Evolutionary conservation across 2,888 invertebrate species (phyloP).

Genomic region (Eugnorisma glareosa): DNA sequence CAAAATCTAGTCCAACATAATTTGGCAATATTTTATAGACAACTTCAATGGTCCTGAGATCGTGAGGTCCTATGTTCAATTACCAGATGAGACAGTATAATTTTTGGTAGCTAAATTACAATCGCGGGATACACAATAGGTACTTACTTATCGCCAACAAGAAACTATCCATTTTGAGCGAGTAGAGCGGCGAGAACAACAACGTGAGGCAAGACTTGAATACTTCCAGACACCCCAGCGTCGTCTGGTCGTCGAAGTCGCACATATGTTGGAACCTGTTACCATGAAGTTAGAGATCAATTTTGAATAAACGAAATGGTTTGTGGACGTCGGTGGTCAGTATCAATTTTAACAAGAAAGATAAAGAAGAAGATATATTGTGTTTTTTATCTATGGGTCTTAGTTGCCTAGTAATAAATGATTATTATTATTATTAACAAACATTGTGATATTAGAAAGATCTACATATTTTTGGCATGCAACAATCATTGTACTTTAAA

Average conservation of each 20-base stretch:
- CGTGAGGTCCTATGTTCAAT: neutral
- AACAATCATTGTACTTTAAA: neutral
- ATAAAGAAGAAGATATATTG: no score
- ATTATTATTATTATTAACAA: no score
- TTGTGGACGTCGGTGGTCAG: neutral
- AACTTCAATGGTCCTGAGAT: neutral
- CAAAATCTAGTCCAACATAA: neutral
- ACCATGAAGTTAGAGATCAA: neutral
- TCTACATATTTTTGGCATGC: neutral
- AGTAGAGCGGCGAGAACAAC: slow-evolving; percentile 75
- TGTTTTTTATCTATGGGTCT: no score
- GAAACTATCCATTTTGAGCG: slow-evolving; percentile 77
- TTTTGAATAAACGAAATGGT: neutral
- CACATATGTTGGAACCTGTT: slow-evolving; percentile 88
- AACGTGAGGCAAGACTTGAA: slow-evolving; percentile 86
- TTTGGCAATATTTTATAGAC: neutral
- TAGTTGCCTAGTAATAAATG: no score
- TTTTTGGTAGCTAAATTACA: neutral
- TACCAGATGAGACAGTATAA: neutral
- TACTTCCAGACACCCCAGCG: slow-evolving; percentile 90
- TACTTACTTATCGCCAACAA: slow-evolving; percentile 78
- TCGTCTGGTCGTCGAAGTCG: slow-evolving; percentile 90
- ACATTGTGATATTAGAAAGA: no score
- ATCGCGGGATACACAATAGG: neutral
- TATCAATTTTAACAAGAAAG: neutral